Base-by-base conservation (phyloP, 2,888 invertebrate genomes). In the Hypomecis punctinalis region DNA sequence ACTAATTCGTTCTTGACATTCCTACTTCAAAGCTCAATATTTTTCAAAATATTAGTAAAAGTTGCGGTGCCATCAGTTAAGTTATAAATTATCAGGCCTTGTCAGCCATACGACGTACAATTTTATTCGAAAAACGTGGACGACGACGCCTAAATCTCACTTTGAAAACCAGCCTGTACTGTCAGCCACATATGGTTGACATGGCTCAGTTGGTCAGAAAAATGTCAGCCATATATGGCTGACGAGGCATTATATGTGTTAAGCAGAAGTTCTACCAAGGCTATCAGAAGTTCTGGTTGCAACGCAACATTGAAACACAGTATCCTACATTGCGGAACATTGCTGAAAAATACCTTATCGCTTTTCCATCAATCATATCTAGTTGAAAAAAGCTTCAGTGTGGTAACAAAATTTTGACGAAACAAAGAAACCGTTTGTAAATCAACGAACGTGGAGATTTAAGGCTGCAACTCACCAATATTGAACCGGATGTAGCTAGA, bases 131-230 rank as follows among this genome's bases (percentile, higher is more conserved):
- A 64, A 66, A 67, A 71, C 61, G 66, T 71, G 69, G 67, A 63
- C 66, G 71, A 71, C 66, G 56, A 66, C 69, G 66, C 59, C 56
- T 55, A 66, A 67, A 67, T 53, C 47, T 42, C 5, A 61, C 61
- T 69, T 71, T 40, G 23, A 66, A 71, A 67, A 71, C 58, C 62
- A 36, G 67, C 63, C 59, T 66, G 58, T 66, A 23, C 67, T 59
- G 64, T 69, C 68, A 68, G 67, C 60, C 65, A 67, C 52, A 69
- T 55, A 61, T 68, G 67, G 70, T 65, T 70, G 69, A 67, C 69
- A 68, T 61, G 68, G 65, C 66, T 11, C 47, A 70, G 62, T 63
- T 68, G 66, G 65, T 63, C 67, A 60, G 57, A 62, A 68, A 70
- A 67, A 59, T 68, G 65, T 70, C 61, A 67, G 63, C 63, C 63